Evolutionary conservation across 2,888 invertebrate species (phyloP).

Genomic region (Malachius bipustulatus): DNA sequence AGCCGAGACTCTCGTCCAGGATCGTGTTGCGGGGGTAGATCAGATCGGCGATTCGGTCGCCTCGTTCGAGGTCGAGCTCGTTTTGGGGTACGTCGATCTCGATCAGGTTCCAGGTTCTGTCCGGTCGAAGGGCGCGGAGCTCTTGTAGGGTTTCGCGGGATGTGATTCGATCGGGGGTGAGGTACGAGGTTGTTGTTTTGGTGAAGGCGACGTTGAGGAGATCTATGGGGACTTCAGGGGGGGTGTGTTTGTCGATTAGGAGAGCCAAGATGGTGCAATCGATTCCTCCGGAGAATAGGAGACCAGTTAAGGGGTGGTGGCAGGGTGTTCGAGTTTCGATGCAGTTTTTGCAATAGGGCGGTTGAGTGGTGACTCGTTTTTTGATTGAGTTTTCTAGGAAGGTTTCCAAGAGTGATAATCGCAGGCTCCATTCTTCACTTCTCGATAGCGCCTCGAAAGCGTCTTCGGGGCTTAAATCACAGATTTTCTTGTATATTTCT

Average conservation of each 20-base stretch:
- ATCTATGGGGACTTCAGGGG: conserved; percentile 62
- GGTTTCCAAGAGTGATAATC: conserved; percentile 38
- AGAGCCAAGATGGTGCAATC: conserved; percentile 88
- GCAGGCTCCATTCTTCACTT: conserved; percentile 27
- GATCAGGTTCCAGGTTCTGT: conserved; percentile 71
- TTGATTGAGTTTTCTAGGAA: conserved; percentile 48
- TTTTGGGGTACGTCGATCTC: conserved; percentile 62
- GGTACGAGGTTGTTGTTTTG: conserved; percentile 38
- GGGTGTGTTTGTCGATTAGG: conserved; percentile 59
- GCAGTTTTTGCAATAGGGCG: conserved; percentile 51
- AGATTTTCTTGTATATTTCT: conserved; percentile 20
- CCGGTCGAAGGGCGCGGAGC: conserved; percentile 54
- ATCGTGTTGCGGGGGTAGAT: conserved; percentile 79
- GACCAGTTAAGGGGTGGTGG: conserved; percentile 34
- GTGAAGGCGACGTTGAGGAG: conserved; percentile 91
- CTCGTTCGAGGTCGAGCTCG: conserved; percentile 49
- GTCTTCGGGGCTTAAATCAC: conserved; percentile 23
- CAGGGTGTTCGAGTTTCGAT: conserved; percentile 32
- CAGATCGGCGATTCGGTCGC: conserved; percentile 55
- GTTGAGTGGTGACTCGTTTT: conserved; percentile 48
- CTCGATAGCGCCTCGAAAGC: conserved; percentile 32
- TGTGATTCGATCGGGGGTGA: conserved; percentile 78
- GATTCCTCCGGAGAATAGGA: conserved; percentile 92
- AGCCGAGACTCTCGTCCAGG: conserved; percentile 91
- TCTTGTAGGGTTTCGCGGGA: conserved; percentile 59